Evolutionary conservation across 2,113 vertebrate species (phyloP).

Genomic region (Acrocephalus arundinaceus): DNA sequence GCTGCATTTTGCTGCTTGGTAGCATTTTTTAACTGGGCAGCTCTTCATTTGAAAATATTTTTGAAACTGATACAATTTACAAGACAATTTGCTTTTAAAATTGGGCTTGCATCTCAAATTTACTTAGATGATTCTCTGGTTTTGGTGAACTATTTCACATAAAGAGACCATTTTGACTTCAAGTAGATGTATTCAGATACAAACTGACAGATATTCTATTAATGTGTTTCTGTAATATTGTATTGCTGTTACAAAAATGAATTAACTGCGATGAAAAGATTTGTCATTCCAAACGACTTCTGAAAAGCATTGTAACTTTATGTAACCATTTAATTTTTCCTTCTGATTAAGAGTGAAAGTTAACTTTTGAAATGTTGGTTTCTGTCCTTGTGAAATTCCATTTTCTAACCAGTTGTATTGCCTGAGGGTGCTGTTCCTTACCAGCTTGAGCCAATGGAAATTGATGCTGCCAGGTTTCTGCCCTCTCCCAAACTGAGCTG

Average conservation of each 20-base stretch:
- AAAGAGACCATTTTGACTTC: not conserved
- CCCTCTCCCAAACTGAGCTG: slow-evolving; percentile 12
- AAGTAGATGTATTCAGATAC: not conserved
- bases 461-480: slow-evolving; percentile 33
- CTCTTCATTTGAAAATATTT: not conserved
- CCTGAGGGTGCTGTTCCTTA: not conserved
- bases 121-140: not conserved
- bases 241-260: not conserved
- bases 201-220: not conserved
- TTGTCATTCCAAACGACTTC: not conserved
- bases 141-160: not conserved
- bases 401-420: not conserved
- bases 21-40: not conserved
- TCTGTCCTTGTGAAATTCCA: not conserved
- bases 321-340: not conserved
- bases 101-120: not conserved
- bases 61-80: not conserved
- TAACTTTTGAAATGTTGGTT: not conserved
- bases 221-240: not conserved
- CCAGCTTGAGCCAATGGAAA: not conserved
- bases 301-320: not conserved
- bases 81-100: not conserved
- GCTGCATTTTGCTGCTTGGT: not conserved
- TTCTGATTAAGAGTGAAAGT: not conserved
- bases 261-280: not conserved